Conservation (phyloP, 1,140 invertebrate species). For the Magallana ariakensis region DNA sequence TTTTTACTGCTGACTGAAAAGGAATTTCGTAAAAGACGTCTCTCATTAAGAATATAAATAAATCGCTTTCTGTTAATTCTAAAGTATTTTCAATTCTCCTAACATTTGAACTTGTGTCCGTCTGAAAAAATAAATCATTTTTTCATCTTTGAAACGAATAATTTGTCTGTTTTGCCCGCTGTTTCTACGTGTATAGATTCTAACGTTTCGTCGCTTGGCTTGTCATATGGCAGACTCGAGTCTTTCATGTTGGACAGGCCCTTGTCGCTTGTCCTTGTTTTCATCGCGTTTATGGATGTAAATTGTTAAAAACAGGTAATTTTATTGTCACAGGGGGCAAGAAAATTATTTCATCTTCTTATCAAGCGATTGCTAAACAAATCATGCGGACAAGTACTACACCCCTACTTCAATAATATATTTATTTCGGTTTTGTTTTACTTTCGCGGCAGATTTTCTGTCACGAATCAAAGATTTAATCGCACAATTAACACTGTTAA, state of each 20-base stretch:
- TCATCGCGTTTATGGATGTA: conserved; percentile 38
- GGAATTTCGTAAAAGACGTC: too few species aligned
- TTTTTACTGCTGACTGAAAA: too few species aligned
- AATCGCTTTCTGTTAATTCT: too few species aligned
- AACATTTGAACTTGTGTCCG: background rate
- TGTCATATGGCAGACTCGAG: conserved; percentile 23
- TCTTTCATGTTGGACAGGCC: conserved; percentile 7
- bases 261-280: conserved; percentile 26
- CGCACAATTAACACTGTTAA: conserved; percentile 28
- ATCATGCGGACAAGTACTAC: conserved; percentile 19
- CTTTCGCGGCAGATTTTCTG: background rate
- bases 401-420: conserved; percentile 23
- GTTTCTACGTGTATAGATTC: conserved; percentile 8
- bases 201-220: conserved; percentile 19
- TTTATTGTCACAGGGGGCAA: conserved; percentile 42
- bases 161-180: background rate
- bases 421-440: conserved; percentile 14
- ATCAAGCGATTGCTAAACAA: conserved; percentile 39
- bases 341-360: conserved; percentile 42
- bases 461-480: conserved; percentile 31
- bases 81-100: background rate
- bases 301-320: conserved; percentile 40
- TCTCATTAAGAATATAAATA: too few species aligned
- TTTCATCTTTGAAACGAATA: conserved; percentile 19
- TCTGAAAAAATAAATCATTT: background rate